phyloP scores from a whole-genome alignment of 2,888 invertebrate genomes.

The Didymodactylos carnosus region DNA sequence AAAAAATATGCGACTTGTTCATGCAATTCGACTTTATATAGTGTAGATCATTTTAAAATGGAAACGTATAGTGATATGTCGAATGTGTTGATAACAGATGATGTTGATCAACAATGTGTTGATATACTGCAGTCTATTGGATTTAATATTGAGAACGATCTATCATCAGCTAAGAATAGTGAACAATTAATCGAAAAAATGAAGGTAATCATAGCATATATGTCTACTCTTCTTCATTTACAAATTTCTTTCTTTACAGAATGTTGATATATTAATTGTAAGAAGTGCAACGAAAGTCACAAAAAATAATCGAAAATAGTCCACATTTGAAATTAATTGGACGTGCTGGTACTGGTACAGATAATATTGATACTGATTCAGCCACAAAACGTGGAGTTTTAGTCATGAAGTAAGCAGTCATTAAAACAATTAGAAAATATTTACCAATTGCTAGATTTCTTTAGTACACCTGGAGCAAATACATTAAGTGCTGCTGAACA shows the following conservation, averaged over 20 bases:
- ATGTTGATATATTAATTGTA: constrained; percentile 71
- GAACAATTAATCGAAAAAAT: background rate
- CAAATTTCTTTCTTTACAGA: constrained; percentile 46
- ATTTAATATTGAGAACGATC: constrained; percentile 50
- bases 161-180: background rate
- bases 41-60: background rate
- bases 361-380: constrained; percentile 75
- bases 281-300: constrained; percentile 85
- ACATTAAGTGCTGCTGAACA: constrained; percentile 89
- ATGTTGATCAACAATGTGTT: constrained; percentile 65
- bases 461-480: constrained; percentile 58
- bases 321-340: constrained; percentile 67
- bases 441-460: constrained; percentile 5
- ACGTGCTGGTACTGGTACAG: constrained; percentile 91
- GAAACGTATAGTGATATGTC: background rate
- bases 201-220: background rate
- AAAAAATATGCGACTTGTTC: too few species aligned
- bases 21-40: too few species aligned
- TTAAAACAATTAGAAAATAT: background rate
- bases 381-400: constrained; percentile 64
- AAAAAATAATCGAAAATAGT: constrained; percentile 52
- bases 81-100: constrained; percentile 69
- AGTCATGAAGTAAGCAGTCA: constrained; percentile 60
- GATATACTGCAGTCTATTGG: constrained; percentile 55
- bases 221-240: background rate